Evolutionary conservation across 2,888 invertebrate species (phyloP), one percentile per base, ranked within the genome.

Genomic region (Phortica magna): DNA sequence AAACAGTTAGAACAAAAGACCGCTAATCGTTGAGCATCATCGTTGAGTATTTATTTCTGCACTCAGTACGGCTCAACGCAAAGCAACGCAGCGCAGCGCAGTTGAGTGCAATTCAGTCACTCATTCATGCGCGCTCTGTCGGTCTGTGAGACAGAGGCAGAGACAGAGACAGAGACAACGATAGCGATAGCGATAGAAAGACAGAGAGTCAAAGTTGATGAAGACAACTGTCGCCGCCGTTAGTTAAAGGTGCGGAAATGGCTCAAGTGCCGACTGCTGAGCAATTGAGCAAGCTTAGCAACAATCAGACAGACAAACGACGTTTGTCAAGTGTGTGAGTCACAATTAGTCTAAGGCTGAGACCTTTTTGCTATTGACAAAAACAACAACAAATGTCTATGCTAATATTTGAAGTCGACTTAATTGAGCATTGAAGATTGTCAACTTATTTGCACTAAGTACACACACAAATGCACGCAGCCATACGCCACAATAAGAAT

Each of bases 371-470:
- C 31, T 31, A 31, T 31, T 31, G 31, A 31, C 31, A 31, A 31
- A 2, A 31, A 31, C 5, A 4, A 31, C 31, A 31, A 31, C 31
- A 31, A 31, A 31, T 31, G 31, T 81, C 81, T 81, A 75, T 79
- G 80, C 81, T 81, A 81, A 82, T 80, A 78, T 83, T 81, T 81
- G 79, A 80, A 79, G 77, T 73, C 67, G 75, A 75, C 77, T 77
- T 78, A 78, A 78, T 78, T 78, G 78, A 74, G 73, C 76, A 73
- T 73, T 65, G 42, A 74, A 55, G 55, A 55, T 31, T 31, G 31
- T 31, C 31, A 31, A 31, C 31, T 31, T 31, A 31, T 31, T 31
- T 31, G 31, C 31, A 31, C 31, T 31, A 31, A 31, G 31, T 31
- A 31, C 31, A 31, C 2, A 31, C 31, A 4, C 31, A 31, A 4